phyloP scores from a whole-genome alignment of 2,113 vertebrate species.

The Oxygymnocypris stewartii region DNA sequence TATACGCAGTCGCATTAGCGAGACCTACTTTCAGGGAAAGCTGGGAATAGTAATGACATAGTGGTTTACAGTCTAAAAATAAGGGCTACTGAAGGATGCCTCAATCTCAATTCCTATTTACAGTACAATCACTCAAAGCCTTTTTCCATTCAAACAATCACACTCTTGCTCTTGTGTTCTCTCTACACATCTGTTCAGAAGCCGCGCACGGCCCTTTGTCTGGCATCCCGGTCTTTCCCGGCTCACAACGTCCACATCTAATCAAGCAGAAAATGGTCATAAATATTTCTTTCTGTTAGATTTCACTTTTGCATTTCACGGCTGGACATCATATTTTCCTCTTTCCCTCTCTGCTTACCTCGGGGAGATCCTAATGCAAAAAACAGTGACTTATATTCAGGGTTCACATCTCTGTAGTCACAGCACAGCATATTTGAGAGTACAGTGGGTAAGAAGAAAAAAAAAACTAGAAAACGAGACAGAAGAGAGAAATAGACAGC shows the following conservation, averaged over 20 bases:
- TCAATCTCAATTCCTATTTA: not conserved
- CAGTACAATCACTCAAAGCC: conserved; percentile 65
- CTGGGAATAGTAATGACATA: not conserved
- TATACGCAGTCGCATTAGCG: not conserved
- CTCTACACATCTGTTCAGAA: conserved; percentile 88
- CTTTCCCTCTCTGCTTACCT: conserved; percentile 75
- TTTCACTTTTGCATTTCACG: conserved; percentile 97
- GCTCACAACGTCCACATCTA: conserved; percentile 96
- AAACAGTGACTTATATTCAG: conserved; percentile 93
- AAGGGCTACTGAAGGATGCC: not conserved
- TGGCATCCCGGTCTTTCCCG: conserved; percentile 84
- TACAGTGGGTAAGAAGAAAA: conserved; percentile 45
- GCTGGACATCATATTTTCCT: conserved; percentile 87
- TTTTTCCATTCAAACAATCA: conserved; percentile 69
- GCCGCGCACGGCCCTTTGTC: conserved; percentile 86
- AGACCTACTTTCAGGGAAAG: not conserved
- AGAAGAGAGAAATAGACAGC: conserved; percentile 37
- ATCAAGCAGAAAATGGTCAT: conserved; percentile 99
- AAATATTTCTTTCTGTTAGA: conserved; percentile 99
- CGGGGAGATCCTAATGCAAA: conserved; percentile 95
- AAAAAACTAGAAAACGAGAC: not conserved
- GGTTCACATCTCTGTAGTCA: conserved; percentile 88
- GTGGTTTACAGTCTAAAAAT: not conserved
- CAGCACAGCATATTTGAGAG: conserved; percentile 81
- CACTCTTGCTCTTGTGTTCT: conserved; percentile 72